Evolutionary conservation across 2,888 invertebrate genomes (phyloP).

Genomic region (Aleiodes alternator): DNA sequence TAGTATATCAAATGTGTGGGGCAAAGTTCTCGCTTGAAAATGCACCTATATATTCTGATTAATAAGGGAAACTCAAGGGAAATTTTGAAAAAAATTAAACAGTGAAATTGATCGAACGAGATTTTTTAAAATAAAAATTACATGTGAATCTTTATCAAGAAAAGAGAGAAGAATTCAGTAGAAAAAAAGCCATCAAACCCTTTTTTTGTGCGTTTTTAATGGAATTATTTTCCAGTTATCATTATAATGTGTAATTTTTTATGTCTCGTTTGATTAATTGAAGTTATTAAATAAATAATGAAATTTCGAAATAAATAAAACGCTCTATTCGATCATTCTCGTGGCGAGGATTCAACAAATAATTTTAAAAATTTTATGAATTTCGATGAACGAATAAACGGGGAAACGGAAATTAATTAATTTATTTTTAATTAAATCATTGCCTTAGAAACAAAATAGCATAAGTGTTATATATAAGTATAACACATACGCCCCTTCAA

Average conservation of each 20-base stretch:
- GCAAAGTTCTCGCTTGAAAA: slow-evolving; percentile 57
- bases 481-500: too few relatives aligned
- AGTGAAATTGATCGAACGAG: too few relatives aligned
- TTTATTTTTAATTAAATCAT: background rate
- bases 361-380: background rate
- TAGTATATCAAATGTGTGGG: slow-evolving; percentile 39
- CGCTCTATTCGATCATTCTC: slow-evolving; percentile 33
- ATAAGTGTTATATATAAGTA: too few relatives aligned
- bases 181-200: too few relatives aligned
- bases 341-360: background rate
- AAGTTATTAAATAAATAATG: slow-evolving; percentile 1
- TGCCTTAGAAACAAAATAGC: too few relatives aligned
- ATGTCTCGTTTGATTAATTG: background rate
- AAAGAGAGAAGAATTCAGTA: too few relatives aligned
- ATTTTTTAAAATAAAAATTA: too few relatives aligned
- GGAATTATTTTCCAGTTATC: slow-evolving; percentile 1
- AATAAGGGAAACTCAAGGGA: too few relatives aligned
- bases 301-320: background rate
- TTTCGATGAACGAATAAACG: background rate
- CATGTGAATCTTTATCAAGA: too few relatives aligned
- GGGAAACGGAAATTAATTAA: background rate
- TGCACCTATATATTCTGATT: slow-evolving; percentile 56
- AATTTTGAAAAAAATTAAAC: too few relatives aligned
- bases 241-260: too few relatives aligned
- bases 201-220: too few relatives aligned